phyloP scores from a whole-genome alignment of 2,888 invertebrate genomes.

The Pogonocherus hispidulus region DNA sequence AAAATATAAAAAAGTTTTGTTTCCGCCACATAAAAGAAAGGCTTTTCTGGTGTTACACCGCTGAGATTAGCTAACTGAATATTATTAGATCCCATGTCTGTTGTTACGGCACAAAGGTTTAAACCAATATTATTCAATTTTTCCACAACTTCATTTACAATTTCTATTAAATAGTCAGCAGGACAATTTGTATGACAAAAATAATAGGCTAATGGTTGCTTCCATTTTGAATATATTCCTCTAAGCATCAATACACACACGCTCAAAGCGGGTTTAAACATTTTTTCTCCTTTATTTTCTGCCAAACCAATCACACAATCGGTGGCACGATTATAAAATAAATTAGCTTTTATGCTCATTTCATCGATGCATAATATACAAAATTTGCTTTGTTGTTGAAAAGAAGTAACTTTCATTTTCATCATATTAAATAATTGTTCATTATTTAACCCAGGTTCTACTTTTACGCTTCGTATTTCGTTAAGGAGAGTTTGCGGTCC shows the following conservation, averaged over 20 bases:
- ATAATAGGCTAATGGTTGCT: slow-evolving; percentile 44
- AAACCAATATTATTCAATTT: slow-evolving; percentile 5
- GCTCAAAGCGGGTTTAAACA: slow-evolving; percentile 26
- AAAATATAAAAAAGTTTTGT: slow-evolving; percentile 46
- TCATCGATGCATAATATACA: slow-evolving; percentile 40
- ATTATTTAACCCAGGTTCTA: slow-evolving; percentile 5
- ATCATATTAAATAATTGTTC: slow-evolving; percentile 13
- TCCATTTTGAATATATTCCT: slow-evolving; percentile 41
- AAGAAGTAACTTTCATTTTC: slow-evolving; percentile 14
- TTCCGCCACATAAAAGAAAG: slow-evolving; percentile 40
- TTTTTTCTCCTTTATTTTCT: slow-evolving; percentile 6
- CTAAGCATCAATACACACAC: slow-evolving; percentile 37
- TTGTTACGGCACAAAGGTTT: neutral
- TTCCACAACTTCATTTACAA: neutral
- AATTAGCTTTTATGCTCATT: slow-evolving; percentile 39
- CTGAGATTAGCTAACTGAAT: slow-evolving; percentile 34
- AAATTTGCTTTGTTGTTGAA: slow-evolving; percentile 23
- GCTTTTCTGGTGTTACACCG: slow-evolving; percentile 32
- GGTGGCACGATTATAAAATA: slow-evolving; percentile 33
- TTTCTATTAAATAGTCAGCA: neutral
- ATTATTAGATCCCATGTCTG: slow-evolving; percentile 41
- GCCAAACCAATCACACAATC: slow-evolving; percentile 42
- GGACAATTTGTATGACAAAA: slow-evolving; percentile 24
- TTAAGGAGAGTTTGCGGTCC: neutral
- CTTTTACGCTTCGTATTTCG: neutral